Conservation (phyloP, 2,888 invertebrate species). For the Agrotis ipsilon region DNA sequence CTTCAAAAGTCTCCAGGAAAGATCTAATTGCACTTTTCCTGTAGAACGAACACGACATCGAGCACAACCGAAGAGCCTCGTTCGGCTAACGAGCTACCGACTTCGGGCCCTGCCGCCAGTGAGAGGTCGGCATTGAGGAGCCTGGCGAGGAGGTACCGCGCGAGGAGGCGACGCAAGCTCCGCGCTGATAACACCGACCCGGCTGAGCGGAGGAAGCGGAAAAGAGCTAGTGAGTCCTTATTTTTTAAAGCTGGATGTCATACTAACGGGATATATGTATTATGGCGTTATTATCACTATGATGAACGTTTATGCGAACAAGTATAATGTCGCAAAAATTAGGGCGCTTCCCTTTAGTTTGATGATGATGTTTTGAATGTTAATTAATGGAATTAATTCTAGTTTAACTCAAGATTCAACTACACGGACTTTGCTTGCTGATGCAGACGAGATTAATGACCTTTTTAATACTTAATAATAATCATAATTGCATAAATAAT, state of each 20-base stretch:
- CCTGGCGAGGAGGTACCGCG: slow-evolving; percentile 93
- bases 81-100: slow-evolving; percentile 91
- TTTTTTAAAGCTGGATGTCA: not conserved
- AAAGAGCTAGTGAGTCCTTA: slow-evolving; percentile 84
- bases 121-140: slow-evolving; percentile 92
- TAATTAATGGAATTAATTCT: no score
- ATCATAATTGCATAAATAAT: no score
- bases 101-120: slow-evolving; percentile 93
- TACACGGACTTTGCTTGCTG: no score
- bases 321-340: no score
- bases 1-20: slow-evolving; percentile 7
- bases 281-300: no score
- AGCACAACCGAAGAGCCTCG: slow-evolving; percentile 87
- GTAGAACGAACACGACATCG: slow-evolving; percentile 77
- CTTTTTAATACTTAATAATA: no score
- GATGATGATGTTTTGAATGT: no score
- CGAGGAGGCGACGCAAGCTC: slow-evolving; percentile 85
- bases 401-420: no score
- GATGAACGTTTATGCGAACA: no score
- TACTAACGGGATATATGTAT: no score
- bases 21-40: slow-evolving; percentile 38
- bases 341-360: no score
- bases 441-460: no score
- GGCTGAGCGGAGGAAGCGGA: slow-evolving; percentile 88
- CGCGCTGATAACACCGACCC: slow-evolving; percentile 85